These are phyloP conservation scores for Cyclophora albipunctata DNA, from an alignment of 2,888 invertebrate species.

Conservation along the genomic window DNA sequence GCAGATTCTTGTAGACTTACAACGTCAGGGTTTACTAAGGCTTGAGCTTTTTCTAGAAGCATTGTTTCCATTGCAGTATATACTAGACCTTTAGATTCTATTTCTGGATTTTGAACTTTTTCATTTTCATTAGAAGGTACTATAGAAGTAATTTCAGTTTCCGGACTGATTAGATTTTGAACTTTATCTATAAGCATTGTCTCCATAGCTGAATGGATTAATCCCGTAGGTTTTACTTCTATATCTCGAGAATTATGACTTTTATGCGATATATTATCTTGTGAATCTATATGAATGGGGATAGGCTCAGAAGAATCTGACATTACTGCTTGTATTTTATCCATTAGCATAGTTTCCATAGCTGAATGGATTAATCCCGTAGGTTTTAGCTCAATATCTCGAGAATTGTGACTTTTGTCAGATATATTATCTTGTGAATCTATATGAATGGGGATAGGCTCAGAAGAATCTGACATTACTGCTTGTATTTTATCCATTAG, in stretches of 20 bases:
- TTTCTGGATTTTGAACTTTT: not conserved
- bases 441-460: constrained; percentile 7
- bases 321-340: constrained; percentile 13
- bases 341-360: constrained; percentile 23
- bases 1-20: not conserved
- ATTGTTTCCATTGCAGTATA: constrained; percentile 28
- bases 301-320: constrained; percentile 10
- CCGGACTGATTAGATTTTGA: constrained; percentile 3
- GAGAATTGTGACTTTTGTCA: constrained; percentile 9
- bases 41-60: constrained; percentile 18
- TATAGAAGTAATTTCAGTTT: constrained; percentile 1
- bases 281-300: constrained; percentile 3
- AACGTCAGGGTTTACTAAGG: constrained; percentile 5
- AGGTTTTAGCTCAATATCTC: constrained; percentile 14
- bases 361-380: constrained; percentile 37
- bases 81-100: constrained; percentile 7
- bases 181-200: constrained; percentile 8
- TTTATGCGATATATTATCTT: not conserved
- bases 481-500: constrained; percentile 17
- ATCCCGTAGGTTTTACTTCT: constrained; percentile 9
- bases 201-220: constrained; percentile 7
- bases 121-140: not conserved
- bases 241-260: not conserved
- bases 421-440: not conserved
- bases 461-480: constrained; percentile 10